These are phyloP conservation scores for Pseudolycoriella hygida DNA, from an alignment of 2,888 invertebrate genomes.

Conservation along the genomic window DNA sequence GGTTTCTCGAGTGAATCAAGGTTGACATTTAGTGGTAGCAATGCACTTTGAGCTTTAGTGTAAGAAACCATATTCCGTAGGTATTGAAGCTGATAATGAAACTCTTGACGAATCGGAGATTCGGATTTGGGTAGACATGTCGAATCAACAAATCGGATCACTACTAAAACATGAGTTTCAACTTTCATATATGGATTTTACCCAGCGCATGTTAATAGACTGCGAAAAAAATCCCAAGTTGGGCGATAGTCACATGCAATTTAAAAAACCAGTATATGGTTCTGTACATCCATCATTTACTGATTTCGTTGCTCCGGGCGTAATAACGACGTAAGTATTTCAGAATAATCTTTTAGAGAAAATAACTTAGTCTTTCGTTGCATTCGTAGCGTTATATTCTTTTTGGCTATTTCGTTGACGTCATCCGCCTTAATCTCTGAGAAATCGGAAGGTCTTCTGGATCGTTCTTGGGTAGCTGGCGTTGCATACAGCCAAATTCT, in stretches of 20 bases:
- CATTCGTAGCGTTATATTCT: slow-evolving; percentile 91
- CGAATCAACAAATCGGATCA: slow-evolving; percentile 87
- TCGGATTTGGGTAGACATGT: slow-evolving; percentile 82
- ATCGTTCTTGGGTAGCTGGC: slow-evolving; percentile 87
- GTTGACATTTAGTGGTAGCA: slow-evolving; percentile 21
- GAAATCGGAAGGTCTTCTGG: slow-evolving; percentile 77
- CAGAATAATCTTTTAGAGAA: not conserved
- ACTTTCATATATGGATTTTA: slow-evolving; percentile 71
- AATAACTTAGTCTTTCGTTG: slow-evolving; percentile 44
- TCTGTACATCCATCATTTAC: slow-evolving; percentile 81
- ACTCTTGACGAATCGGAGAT: slow-evolving; percentile 75
- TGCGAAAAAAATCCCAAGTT: slow-evolving; percentile 70
- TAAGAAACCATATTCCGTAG: slow-evolving; percentile 18
- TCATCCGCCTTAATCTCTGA: slow-evolving; percentile 83
- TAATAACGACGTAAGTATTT: slow-evolving; percentile 68
- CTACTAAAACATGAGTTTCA: slow-evolving; percentile 75
- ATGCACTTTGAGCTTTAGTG: no score
- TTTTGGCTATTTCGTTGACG: slow-evolving; percentile 86
- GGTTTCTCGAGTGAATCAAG: slow-evolving; percentile 61
- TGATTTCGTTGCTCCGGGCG: slow-evolving; percentile 91
- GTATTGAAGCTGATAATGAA: slow-evolving; percentile 67
- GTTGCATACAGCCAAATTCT: slow-evolving; percentile 83
- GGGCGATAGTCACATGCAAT: slow-evolving; percentile 77
- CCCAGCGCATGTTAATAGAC: slow-evolving; percentile 48
- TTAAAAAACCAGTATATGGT: slow-evolving; percentile 77